These are phyloP conservation scores for Philopotamus ludificatus DNA, from an alignment of 1,140 invertebrate genomes.

Conservation along the genomic window DNA sequence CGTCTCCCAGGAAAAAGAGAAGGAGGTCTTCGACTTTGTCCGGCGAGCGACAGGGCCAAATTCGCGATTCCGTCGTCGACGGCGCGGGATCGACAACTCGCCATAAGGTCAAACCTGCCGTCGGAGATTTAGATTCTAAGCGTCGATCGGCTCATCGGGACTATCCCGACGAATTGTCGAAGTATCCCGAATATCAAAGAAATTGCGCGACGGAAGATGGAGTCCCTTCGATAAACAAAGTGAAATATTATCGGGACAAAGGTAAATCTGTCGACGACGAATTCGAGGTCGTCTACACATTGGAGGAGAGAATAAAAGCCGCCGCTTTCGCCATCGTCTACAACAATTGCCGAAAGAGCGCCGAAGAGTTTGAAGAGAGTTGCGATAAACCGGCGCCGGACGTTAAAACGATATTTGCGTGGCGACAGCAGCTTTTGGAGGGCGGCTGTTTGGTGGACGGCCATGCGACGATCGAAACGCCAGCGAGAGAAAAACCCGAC, in stretches of 20 bases:
- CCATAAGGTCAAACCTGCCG: no score
- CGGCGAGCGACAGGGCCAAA: background rate
- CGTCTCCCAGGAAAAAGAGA: background rate
- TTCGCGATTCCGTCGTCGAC: background rate
- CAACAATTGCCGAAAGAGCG: slow-evolving; percentile 51
- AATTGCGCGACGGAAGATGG: slow-evolving; percentile 51
- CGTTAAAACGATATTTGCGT: slow-evolving; percentile 54
- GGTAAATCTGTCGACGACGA: slow-evolving; percentile 46
- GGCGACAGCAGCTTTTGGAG: slow-evolving; percentile 50
- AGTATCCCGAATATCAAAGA: background rate
- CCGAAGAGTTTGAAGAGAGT: slow-evolving; percentile 49
- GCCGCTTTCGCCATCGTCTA: slow-evolving; percentile 53
- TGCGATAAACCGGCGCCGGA: slow-evolving; percentile 55
- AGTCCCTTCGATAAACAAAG: slow-evolving; percentile 49
- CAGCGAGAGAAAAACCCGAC: background rate
- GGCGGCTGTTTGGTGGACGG: slow-evolving; percentile 53
- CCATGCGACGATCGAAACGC: slow-evolving; percentile 38
- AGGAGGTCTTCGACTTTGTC: slow-evolving; percentile 8
- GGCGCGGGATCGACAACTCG: background rate
- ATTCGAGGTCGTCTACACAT: slow-evolving; percentile 51
- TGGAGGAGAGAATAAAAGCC: slow-evolving; percentile 50
- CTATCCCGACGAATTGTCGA: background rate
- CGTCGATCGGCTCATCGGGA: no score
- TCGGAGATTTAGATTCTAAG: no score
- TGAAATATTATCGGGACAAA: slow-evolving; percentile 49